These are phyloP conservation scores for Coenobita brevimanus DNA, from an alignment of 1,140 invertebrate genomes.

Conservation along the genomic window DNA sequence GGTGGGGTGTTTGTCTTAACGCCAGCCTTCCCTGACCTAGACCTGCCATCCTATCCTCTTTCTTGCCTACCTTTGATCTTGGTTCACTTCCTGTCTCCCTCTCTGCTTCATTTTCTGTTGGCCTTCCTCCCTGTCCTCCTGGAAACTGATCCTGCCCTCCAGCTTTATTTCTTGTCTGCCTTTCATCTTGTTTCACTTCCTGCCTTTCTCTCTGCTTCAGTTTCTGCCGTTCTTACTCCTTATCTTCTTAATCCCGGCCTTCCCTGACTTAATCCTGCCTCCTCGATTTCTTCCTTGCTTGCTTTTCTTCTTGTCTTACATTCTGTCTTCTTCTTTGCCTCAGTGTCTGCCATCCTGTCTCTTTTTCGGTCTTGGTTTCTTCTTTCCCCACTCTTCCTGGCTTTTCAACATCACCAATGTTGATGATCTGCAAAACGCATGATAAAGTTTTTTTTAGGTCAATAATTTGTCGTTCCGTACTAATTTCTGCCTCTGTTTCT, in stretches of 20 bases:
- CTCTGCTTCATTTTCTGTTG: not conserved
- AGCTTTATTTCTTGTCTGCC: not conserved
- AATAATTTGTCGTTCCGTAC: too few relatives aligned
- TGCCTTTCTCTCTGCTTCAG: not conserved
- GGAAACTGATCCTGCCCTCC: not conserved
- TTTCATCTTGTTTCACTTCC: not conserved
- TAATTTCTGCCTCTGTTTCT: not conserved
- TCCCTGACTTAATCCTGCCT: not conserved
- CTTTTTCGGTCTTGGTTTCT: not conserved
- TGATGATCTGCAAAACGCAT: too few relatives aligned
- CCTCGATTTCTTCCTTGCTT: not conserved
- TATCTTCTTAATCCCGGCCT: not conserved
- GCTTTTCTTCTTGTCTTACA: not conserved
- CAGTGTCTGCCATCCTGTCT: constrained; percentile 42
- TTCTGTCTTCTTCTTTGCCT: not conserved
- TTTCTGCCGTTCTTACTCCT: not conserved
- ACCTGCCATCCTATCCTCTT: too few relatives aligned
- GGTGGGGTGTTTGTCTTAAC: too few relatives aligned
- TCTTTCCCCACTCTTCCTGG: too few relatives aligned
- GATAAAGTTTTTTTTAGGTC: too few relatives aligned
- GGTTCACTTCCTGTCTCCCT: not conserved
- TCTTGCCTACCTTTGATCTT: too few relatives aligned
- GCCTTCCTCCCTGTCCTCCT: not conserved
- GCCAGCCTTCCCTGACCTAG: too few relatives aligned
- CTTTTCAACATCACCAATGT: too few relatives aligned